A percentile compares a stretch with the other conserved stretches of the same genome.
These are phyloP conservation scores for Himalopsyche phryganea DNA, from an alignment of 1,140 invertebrate species.

Conservation along the genomic window DNA sequence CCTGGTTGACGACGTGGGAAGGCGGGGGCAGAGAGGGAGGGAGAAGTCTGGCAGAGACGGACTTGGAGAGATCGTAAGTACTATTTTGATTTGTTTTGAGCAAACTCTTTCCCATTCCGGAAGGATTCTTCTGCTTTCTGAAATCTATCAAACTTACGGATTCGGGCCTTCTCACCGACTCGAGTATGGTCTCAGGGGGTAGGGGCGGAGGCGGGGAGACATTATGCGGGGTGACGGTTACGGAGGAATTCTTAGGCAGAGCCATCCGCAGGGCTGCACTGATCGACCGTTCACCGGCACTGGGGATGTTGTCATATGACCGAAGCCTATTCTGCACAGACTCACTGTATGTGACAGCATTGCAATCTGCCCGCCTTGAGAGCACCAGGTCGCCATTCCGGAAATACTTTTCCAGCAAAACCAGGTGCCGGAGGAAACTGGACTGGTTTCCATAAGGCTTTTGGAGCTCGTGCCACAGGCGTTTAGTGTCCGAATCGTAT, in stretches of 20 bases:
- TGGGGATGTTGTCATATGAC: slow-evolving; percentile 64
- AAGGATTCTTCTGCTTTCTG: slow-evolving; percentile 43
- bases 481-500: slow-evolving; percentile 75
- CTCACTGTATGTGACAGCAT: slow-evolving; percentile 72
- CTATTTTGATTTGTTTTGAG: slow-evolving; percentile 44
- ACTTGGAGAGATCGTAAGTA: slow-evolving; percentile 23
- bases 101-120: slow-evolving; percentile 47
- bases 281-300: slow-evolving; percentile 35
- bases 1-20: slow-evolving; percentile 25
- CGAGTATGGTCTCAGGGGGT: slow-evolving; percentile 33
- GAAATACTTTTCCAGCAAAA: slow-evolving; percentile 78
- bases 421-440: slow-evolving; percentile 75
- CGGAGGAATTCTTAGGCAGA: slow-evolving; percentile 11
- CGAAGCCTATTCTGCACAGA: slow-evolving; percentile 74
- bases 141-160: slow-evolving; percentile 43
- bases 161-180: slow-evolving; percentile 29
- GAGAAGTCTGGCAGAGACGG: neutral
- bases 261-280: slow-evolving; percentile 29
- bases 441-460: slow-evolving; percentile 82
- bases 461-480: slow-evolving; percentile 75
- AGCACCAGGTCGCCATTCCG: slow-evolving; percentile 70
- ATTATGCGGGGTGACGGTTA: slow-evolving; percentile 10
- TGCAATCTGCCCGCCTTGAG: slow-evolving; percentile 66
- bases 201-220: slow-evolving; percentile 13
- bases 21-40: slow-evolving; percentile 4